phyloP scores from a whole-genome alignment of 2,888 invertebrate genomes.

The Eudasyphora cyanicolor region DNA sequence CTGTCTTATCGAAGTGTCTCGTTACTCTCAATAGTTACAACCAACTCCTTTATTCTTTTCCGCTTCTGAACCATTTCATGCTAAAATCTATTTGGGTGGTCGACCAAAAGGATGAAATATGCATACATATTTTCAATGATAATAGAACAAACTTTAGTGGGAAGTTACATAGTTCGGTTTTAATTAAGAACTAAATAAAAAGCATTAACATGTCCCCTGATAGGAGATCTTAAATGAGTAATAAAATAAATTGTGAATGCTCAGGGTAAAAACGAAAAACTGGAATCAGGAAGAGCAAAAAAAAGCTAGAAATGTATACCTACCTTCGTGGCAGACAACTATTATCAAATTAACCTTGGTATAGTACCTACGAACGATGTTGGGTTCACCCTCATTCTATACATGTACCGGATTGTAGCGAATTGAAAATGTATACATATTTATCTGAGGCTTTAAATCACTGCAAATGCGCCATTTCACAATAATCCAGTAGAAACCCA shows the following conservation, averaged over 20 bases:
- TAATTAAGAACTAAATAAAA: constrained; percentile 29
- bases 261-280: neutral
- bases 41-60: too few relatives aligned
- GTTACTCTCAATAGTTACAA: too few relatives aligned
- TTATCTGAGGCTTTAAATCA: constrained; percentile 64
- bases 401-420: neutral
- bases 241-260: constrained; percentile 5
- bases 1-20: too few relatives aligned
- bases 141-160: neutral
- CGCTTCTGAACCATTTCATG: neutral
- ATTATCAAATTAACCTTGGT: constrained; percentile 49
- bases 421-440: constrained; percentile 56
- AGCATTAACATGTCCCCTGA: neutral
- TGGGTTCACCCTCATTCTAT: neutral
- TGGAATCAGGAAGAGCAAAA: neutral
- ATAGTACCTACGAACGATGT: constrained; percentile 16
- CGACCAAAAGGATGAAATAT: neutral
- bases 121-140: constrained; percentile 36
- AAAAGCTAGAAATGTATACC: constrained; percentile 3
- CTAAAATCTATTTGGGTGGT: neutral
- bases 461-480: constrained; percentile 57
- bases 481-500: constrained; percentile 78
- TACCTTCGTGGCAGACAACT: constrained; percentile 3
- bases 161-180: neutral
- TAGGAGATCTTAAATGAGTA: constrained; percentile 20